phyloP scores from a whole-genome alignment of 23 tunicate genomes.

The Halocynthia aurantium region DNA sequence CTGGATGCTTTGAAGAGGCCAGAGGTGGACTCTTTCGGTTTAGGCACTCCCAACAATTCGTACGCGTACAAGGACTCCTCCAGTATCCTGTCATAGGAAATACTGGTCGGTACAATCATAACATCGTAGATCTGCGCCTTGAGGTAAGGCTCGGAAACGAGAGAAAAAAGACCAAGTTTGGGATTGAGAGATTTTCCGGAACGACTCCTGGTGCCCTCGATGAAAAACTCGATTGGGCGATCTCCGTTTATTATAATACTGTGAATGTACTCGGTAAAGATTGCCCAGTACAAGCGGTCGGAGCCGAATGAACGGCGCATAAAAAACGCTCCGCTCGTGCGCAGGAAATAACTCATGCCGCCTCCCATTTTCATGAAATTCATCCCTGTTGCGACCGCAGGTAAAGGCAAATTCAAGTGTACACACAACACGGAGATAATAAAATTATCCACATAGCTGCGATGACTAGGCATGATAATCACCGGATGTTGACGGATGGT shows the following conservation, averaged over 20 bases:
- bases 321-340: conserved; percentile 88
- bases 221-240: conserved; percentile 85
- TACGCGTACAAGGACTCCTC: conserved; percentile 85
- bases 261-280: conserved; percentile 90
- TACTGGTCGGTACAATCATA: conserved; percentile 66
- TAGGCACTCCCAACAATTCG: conserved; percentile 82
- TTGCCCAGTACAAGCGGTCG: conserved; percentile 81
- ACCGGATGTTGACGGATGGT: conserved; percentile 54
- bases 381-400: conserved; percentile 95
- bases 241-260: conserved; percentile 72
- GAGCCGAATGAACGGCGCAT: conserved; percentile 90
- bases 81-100: conserved; percentile 77
- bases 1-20: conserved; percentile 66
- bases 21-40: conserved; percentile 89
- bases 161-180: conserved; percentile 76
- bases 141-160: conserved; percentile 80
- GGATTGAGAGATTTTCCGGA: conserved; percentile 78
- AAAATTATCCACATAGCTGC: conserved; percentile 86
- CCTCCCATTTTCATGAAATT: conserved; percentile 86
- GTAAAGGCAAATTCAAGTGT: conserved; percentile 65
- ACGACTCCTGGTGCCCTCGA: conserved; percentile 90
- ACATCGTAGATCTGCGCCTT: conserved; percentile 88
- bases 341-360: conserved; percentile 27
- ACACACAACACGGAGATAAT: conserved; percentile 72
- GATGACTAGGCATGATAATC: conserved; percentile 87